phyloP scores from a whole-genome alignment of 2,113 vertebrate genomes.

The Patagioenas fasciata region DNA sequence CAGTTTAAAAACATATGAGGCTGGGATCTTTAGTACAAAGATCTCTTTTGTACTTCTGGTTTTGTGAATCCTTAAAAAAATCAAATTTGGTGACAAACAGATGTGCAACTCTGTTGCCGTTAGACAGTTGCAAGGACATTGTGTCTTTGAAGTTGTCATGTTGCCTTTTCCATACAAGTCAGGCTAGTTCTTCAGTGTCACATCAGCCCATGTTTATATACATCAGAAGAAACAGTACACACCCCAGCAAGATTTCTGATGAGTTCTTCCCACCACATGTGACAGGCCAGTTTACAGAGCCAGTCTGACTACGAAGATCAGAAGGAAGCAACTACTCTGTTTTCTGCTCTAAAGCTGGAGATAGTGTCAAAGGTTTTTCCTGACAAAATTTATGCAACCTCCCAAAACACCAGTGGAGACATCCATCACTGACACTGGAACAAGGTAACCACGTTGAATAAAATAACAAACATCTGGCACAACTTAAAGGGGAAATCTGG shows the following conservation, averaged over 20 bases:
- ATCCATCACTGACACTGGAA: background rate
- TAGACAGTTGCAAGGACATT: background rate
- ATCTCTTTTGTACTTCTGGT: background rate
- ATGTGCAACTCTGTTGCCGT: background rate
- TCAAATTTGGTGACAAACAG: background rate
- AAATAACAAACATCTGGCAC: background rate
- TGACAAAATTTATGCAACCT: background rate
- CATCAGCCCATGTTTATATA: background rate
- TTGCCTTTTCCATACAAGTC: background rate
- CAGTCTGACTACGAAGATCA: background rate
- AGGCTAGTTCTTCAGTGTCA: background rate
- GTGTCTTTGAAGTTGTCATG: background rate
- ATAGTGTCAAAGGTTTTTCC: background rate
- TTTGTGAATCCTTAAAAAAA: background rate
- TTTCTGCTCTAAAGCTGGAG: background rate
- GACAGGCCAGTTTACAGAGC: background rate
- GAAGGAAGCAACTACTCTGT: background rate
- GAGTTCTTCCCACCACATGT: background rate
- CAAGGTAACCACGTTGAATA: background rate
- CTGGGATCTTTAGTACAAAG: background rate
- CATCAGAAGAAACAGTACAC: background rate
- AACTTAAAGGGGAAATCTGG: background rate
- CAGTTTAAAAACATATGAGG: background rate
- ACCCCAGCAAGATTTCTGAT: background rate
- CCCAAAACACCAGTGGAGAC: background rate